Percentiles rank a stretch among this genome's conserved stretches.
Conservation (phyloP, 2,113 vertebrate genomes). For the Phaethon lepturus region DNA sequence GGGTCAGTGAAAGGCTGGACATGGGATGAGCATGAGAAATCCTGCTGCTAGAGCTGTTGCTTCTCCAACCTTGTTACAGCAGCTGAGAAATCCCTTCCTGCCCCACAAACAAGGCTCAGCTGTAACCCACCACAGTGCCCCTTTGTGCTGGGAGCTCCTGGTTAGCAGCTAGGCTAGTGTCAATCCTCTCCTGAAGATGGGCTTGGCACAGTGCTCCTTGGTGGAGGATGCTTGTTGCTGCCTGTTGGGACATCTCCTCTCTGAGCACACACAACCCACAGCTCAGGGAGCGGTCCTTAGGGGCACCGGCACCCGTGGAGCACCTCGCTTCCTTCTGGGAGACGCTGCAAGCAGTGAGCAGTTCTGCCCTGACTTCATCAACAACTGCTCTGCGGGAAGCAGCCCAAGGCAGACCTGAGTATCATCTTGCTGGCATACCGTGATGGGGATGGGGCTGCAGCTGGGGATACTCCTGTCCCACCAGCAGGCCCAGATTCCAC, state of each 20-base stretch:
- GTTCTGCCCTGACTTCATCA: neutral
- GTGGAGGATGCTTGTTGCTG: accelerated
- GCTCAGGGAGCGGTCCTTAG: neutral
- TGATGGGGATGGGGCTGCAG: neutral
- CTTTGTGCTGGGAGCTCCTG: neutral
- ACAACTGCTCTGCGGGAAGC: neutral
- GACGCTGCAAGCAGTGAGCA: neutral
- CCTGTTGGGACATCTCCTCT: neutral
- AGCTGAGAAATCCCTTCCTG: neutral
- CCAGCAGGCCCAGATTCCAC: neutral
- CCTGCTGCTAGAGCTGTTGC: neutral
- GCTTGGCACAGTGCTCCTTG: neutral
- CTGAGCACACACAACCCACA: accelerated
- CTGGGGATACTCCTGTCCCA: neutral
- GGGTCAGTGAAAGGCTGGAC: neutral
- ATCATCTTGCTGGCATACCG: neutral
- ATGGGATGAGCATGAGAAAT: neutral
- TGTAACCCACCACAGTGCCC: accelerated
- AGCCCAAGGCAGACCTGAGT: neutral
- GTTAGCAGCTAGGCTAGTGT: neutral
- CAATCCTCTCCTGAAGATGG: neutral
- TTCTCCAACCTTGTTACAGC: neutral
- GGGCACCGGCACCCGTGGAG: accelerated
- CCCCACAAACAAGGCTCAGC: neutral
- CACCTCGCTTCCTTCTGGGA: neutral